Base-by-base conservation (phyloP, 1,140 invertebrate genomes). In the Musca vetustissima region DNA sequence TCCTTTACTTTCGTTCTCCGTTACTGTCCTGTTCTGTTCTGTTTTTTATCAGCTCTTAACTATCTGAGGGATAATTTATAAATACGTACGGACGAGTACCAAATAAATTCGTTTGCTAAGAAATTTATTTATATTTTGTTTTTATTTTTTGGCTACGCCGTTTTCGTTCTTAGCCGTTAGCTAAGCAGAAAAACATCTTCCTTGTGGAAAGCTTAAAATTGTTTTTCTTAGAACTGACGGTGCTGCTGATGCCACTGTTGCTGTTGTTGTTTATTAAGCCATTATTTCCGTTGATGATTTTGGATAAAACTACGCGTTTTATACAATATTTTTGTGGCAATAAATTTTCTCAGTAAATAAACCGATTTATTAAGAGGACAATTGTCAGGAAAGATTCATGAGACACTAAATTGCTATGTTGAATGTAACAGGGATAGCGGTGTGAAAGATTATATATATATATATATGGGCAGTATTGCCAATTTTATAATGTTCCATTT, bases 281-380 rank as follows among this genome's bases (percentile, higher is more conserved):
- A 61, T 61, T 61, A 61, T 61, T 61, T 61, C 28, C 57, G 57
- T 61, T 61, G 57, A 61, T 61, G 28, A 61, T 61, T 61, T 61
- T 43, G 36, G 57, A 61, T 61, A 61, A 61, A 61, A 61, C n/a
- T 43, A 61, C 57, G 57, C 57, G 28, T 43, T 61, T 61, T 36
- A 61, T 9, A 43, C 36, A 43, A 43, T 13, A 43, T 61, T 61
- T 61, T 61, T 61, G 36, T 36, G 32, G n/a, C 28, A 61, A 43
- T 61, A 36, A 61, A 61, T 61, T 61, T 61, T 28, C 1, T 19
- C 36, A 61, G 36, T 43, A 61, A 61, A 61, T 61, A 61, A 61
- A 36, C 57, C 57, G 19, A 61, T 61, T 61, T 61, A 61, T 61
- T n/a, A 61, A 61, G n/a, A 43, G n/a, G 53, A 57, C 53, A 28